These are phyloP conservation scores for Pangasianodon hypophthalmus DNA, from an alignment of 2,113 vertebrate species.

Conservation along the genomic window DNA sequence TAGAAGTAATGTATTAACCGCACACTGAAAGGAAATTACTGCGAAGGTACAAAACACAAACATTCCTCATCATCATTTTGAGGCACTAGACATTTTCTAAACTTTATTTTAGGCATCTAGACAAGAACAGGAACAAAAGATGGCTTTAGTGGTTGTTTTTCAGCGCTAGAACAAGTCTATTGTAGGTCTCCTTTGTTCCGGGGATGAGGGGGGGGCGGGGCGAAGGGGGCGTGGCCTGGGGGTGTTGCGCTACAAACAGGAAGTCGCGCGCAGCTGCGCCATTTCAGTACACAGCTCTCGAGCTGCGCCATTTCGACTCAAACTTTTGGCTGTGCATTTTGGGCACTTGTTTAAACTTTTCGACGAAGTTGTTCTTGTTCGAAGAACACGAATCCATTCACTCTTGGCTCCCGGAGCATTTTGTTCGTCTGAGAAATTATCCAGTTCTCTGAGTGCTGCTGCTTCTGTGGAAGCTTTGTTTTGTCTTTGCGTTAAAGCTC, in stretches of 20 bases:
- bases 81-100: not conserved
- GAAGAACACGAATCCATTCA: not conserved
- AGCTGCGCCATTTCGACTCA: slow-evolving; percentile 37
- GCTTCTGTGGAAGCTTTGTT: not conserved
- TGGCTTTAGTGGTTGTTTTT: not conserved
- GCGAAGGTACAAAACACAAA: not conserved
- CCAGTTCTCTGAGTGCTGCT: not conserved
- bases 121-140: not conserved
- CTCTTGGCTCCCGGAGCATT: not conserved
- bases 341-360: not conserved
- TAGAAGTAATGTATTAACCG: not conserved
- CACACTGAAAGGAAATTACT: not conserved
- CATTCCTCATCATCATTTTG: not conserved
- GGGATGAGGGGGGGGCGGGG: not conserved
- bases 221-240: not conserved
- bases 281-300: slow-evolving; percentile 28
- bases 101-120: not conserved
- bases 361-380: not conserved
- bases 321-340: not conserved
- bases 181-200: slow-evolving; percentile 35
- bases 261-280: slow-evolving; percentile 46
- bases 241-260: slow-evolving; percentile 18
- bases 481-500: not conserved
- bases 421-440: not conserved
- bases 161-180: not conserved